These are phyloP conservation scores for Araneus ventricosus DNA, from an alignment of 1,140 invertebrate genomes.

Conservation along the genomic window DNA sequence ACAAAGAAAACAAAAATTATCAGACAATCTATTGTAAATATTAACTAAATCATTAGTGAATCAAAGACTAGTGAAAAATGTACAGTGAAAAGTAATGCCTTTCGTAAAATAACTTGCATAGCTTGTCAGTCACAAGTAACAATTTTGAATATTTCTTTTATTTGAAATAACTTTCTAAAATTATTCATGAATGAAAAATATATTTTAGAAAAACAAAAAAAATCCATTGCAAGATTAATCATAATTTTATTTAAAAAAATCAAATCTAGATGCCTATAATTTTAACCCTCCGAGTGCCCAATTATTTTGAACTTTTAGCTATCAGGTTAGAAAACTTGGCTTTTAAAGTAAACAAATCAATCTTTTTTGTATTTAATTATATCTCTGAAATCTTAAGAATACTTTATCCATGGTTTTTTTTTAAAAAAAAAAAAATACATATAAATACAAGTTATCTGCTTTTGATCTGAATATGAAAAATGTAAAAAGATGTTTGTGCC, in stretches of 20 bases:
- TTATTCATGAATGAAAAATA: neutral
- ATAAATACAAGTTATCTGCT: too few relatives aligned
- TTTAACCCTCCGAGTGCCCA: too few relatives aligned
- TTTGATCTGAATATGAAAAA: too few relatives aligned
- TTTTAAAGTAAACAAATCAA: too few relatives aligned
- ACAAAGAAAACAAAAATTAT: neutral
- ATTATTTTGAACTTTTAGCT: too few relatives aligned
- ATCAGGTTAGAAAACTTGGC: too few relatives aligned
- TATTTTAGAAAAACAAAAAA: neutral
- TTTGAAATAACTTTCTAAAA: neutral
- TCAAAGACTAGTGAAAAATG: slow-evolving; percentile 23
- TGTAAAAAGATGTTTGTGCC: too few relatives aligned
- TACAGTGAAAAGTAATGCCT: slow-evolving; percentile 16
- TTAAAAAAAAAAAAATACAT: too few relatives aligned
- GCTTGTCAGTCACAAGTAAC: neutral
- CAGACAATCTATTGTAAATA: neutral
- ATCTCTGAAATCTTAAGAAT: too few relatives aligned
- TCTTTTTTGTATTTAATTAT: too few relatives aligned
- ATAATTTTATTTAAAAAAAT: neutral
- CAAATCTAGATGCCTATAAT: neutral
- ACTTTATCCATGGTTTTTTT: too few relatives aligned
- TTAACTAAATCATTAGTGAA: neutral
- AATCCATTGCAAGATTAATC: neutral
- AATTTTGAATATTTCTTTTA: neutral
- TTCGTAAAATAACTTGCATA: neutral